Evolutionary conservation across 2,797 vertebrate species (phyloP), one percentile per base, ranked within the genome.

Genomic region (Gastrophryne carolinensis): DNA sequence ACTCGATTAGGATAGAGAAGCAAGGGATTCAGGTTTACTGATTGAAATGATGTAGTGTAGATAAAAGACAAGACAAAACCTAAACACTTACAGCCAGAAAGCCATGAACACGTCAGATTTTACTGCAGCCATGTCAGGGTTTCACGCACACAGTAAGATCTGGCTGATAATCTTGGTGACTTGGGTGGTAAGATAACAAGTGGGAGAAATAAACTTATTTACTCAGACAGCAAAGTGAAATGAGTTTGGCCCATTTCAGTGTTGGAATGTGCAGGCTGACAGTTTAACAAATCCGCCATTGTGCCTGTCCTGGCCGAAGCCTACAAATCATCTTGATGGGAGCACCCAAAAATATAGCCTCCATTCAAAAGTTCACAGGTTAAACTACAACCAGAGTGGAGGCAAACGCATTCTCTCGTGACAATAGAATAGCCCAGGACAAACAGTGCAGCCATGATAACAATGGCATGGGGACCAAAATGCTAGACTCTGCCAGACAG

Each of bases 391-490:
- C 60, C 49, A 7, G 12, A 41, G 49, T 12, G 30, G 37, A 54
- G 49, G 37, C 3, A 9, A 56, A n/a, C 17, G n/a, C 34, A 56
- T 73, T 64, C 26, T 50, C 10, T 4, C 4, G 24, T 37, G 17
- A 66, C 32, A 49, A 52, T 21, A 60, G 63, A 21, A 15, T 52
- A 54, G 5, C 37, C 34, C 23, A 10, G 23, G 21, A 75, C 39
- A 62, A 69, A 61, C 64, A 61, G 54, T 41, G 27, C 44, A 53
- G 44, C 61, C 44, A 32, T 52, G 65, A 69, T 76, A 69, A 76
- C 57, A 63, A 63, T 70, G 54, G 57, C 65, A 27, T 1, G 4
- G n/a, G 19, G 9, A 62, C 65, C 64, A 76, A 70, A 68, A 56
- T 29, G 66, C 57, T 69, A n/a, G 61, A 23, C 44, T 62, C 73